Evolutionary conservation across 2,113 vertebrate genomes (phyloP).

Genomic region (Eptesicus fuscus): DNA sequence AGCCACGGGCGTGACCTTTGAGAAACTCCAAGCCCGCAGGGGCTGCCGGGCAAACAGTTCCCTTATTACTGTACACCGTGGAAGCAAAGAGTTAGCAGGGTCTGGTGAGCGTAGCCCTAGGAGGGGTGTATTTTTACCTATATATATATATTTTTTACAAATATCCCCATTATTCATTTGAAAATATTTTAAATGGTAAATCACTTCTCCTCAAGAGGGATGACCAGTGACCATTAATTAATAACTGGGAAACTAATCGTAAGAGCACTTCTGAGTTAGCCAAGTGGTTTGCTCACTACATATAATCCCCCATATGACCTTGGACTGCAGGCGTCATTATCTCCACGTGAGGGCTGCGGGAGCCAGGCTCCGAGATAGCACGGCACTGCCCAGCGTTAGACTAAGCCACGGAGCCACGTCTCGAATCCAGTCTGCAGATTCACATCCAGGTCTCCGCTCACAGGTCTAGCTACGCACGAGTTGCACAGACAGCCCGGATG

Average conservation of each 20-base stretch:
- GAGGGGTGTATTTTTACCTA: not conserved
- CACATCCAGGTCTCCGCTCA: not conserved
- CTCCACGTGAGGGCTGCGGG: not conserved
- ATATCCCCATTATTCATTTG: constrained; percentile 5
- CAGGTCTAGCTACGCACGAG: not conserved
- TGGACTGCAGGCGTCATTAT: not conserved
- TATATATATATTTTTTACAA: not conserved
- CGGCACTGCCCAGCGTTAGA: not conserved
- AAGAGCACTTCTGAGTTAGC: not conserved
- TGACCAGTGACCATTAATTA: not conserved
- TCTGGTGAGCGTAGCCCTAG: not conserved
- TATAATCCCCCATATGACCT: not conserved
- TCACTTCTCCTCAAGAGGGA: not conserved
- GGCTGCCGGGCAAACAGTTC: not conserved
- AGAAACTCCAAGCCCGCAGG: not conserved
- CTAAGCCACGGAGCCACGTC: not conserved
- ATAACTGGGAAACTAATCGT: not conserved
- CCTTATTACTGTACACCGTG: not conserved
- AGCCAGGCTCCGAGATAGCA: not conserved
- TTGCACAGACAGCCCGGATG: not conserved
- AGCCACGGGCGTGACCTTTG: not conserved
- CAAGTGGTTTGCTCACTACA: not conserved
- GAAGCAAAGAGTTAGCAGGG: not conserved
- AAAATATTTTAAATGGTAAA: constrained; percentile 26
- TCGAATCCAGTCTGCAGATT: not conserved